phyloP scores from a whole-genome alignment of 2,797 vertebrate species.

The Megaceryle alcyon region DNA sequence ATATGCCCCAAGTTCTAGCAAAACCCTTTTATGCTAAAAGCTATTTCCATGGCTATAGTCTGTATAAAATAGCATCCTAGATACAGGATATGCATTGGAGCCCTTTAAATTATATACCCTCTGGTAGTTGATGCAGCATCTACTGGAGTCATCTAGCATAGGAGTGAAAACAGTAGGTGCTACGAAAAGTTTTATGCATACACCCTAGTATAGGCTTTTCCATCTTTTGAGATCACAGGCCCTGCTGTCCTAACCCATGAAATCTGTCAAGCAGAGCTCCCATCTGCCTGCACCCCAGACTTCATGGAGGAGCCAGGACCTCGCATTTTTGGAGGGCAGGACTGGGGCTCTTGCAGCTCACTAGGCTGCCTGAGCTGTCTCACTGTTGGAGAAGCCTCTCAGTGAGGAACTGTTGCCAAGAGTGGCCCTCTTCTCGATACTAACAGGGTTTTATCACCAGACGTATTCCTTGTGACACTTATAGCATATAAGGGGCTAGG shows the following conservation, averaged over 20 bases:
- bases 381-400: neutral
- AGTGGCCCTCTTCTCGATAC: neutral
- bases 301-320: neutral
- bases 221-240: neutral
- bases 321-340: neutral
- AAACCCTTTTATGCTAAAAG: neutral
- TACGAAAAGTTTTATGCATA: neutral
- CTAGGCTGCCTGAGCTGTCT: neutral
- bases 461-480: neutral
- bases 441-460: neutral
- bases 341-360: neutral
- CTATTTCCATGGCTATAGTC: neutral
- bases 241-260: neutral
- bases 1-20: neutral
- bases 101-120: neutral
- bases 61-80: neutral
- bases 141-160: neutral
- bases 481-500: neutral
- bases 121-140: neutral
- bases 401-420: neutral
- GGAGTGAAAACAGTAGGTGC: neutral
- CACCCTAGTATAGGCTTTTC: neutral
- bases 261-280: conserved; percentile 2
- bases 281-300: neutral
- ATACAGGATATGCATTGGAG: neutral